These are phyloP conservation scores for Centropus unirufus DNA, from an alignment of 2,113 vertebrate species.

Conservation along the genomic window DNA sequence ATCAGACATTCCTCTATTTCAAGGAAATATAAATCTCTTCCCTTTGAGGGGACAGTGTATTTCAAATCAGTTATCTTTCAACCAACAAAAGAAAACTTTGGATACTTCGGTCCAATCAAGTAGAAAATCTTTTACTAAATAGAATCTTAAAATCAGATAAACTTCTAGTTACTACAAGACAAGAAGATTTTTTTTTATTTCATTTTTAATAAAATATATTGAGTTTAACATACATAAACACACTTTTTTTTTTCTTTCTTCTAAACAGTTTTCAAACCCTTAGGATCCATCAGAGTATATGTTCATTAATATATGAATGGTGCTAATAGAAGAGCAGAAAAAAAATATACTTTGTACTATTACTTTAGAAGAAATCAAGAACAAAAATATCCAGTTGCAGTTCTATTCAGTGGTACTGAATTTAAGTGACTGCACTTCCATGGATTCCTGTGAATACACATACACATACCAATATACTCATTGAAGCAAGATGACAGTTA, in stretches of 20 bases:
- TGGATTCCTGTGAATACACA: background rate
- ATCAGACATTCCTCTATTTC: conserved; percentile 40
- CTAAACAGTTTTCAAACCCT: background rate
- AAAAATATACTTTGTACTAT: background rate
- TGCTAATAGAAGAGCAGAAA: background rate
- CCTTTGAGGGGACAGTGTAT: background rate
- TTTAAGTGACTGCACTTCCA: background rate
- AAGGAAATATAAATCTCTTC: conserved; percentile 14
- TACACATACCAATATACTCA: background rate
- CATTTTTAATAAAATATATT: background rate
- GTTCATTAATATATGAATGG: background rate
- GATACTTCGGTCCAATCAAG: background rate
- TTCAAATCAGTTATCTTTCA: conserved; percentile 12
- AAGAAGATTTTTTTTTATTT: background rate
- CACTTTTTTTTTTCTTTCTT: background rate
- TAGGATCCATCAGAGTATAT: background rate
- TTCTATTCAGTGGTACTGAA: background rate
- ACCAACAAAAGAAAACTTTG: background rate
- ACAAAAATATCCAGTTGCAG: background rate
- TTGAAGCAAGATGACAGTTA: background rate
- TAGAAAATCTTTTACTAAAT: background rate
- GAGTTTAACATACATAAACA: background rate
- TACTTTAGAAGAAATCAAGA: background rate
- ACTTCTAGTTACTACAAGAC: background rate
- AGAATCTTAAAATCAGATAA: background rate